phyloP scores from a whole-genome alignment of 1,140 invertebrate species.

The Brachionus calyciflorus region DNA sequence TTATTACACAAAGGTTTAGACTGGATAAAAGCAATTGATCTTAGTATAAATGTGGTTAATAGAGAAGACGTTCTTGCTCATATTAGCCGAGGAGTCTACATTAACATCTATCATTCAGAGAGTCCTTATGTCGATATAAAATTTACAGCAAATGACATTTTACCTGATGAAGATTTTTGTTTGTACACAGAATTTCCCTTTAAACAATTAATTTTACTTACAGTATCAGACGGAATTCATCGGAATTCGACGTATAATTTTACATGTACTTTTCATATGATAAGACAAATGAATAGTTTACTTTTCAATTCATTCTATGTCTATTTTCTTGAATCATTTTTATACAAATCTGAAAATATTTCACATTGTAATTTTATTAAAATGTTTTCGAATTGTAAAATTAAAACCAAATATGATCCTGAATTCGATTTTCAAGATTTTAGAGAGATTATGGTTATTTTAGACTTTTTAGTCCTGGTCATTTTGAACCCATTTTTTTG shows the following conservation, averaged over 20 bases:
- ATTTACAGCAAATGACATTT: background rate
- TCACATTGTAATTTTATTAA: background rate
- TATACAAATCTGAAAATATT: background rate
- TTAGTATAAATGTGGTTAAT: background rate
- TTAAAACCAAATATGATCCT: background rate
- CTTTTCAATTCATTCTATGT: no score
- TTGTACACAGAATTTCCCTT: background rate
- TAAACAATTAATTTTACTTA: slow-evolving; percentile 2
- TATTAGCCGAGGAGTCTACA: background rate
- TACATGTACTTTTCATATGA: slow-evolving; percentile 4
- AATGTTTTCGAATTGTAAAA: background rate
- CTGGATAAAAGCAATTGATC: background rate
- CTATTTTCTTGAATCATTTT: background rate
- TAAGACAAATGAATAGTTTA: background rate
- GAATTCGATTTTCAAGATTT: background rate
- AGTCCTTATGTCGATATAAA: background rate
- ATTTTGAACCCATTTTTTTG: background rate
- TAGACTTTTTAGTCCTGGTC: background rate
- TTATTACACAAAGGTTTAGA: background rate
- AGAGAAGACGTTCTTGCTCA: background rate
- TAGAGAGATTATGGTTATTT: background rate
- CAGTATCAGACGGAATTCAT: background rate
- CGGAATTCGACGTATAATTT: background rate
- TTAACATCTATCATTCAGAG: background rate
- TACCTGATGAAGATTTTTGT: slow-evolving; percentile 12